phyloP scores from a whole-genome alignment of 37 sponge, comb jelly and placozoan genomes.

The Aphrocallistes beatrix region DNA sequence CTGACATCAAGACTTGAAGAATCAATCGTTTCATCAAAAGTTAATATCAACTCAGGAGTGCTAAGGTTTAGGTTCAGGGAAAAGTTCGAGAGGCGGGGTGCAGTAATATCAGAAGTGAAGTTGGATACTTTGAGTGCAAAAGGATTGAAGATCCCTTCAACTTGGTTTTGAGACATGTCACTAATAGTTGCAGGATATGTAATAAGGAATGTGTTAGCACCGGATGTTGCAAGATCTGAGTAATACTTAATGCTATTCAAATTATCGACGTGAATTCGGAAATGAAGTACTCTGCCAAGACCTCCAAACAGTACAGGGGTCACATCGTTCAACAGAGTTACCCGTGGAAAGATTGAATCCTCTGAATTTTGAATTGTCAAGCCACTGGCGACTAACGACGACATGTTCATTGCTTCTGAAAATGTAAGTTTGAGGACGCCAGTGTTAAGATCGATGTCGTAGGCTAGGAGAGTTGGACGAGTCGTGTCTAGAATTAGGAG shows the following conservation, averaged over 20 bases:
- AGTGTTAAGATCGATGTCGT: slow-evolving; percentile 48
- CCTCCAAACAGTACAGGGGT: not conserved
- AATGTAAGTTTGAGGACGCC: slow-evolving; percentile 52
- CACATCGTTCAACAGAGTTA: not conserved
- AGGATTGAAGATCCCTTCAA: not conserved
- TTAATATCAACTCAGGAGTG: slow-evolving; percentile 31
- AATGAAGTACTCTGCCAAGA: not conserved
- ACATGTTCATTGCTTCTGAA: slow-evolving; percentile 69
- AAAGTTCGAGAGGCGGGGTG: slow-evolving; percentile 45
- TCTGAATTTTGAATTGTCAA: slow-evolving; percentile 50
- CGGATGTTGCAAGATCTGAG: slow-evolving; percentile 40
- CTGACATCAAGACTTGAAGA: slow-evolving; percentile 48
- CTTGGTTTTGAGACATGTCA: not conserved
- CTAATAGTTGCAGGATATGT: not conserved
- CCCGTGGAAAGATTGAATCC: not conserved
- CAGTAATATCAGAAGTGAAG: slow-evolving; percentile 34
- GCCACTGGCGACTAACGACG: slow-evolving; percentile 32
- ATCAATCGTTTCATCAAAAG: slow-evolving; percentile 68
- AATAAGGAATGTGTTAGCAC: slow-evolving; percentile 42
- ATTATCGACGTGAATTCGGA: slow-evolving; percentile 23
- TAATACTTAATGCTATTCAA: slow-evolving; percentile 60
- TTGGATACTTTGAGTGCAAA: slow-evolving; percentile 18
- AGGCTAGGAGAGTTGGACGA: slow-evolving; percentile 39
- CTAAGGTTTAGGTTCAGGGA: slow-evolving; percentile 45
- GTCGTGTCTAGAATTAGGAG: slow-evolving; percentile 40